Base-by-base conservation (phyloP, 2,113 vertebrate genomes). In the Indicator maculatus region DNA sequence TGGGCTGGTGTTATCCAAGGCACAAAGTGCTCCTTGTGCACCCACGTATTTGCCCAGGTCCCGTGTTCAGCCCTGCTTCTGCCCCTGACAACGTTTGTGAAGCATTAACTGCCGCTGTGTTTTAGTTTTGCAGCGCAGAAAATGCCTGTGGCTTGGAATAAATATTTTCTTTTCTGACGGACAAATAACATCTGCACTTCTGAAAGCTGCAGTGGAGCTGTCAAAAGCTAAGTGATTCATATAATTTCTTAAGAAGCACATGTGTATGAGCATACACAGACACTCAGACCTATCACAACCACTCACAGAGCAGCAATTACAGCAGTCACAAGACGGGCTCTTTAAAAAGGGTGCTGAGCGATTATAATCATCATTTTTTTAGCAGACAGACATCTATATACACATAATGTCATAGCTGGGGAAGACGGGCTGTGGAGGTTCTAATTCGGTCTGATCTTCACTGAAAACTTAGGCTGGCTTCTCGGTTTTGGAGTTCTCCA, bases 91-190 rank as follows among this genome's bases (percentile, higher is more conserved):
- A 91, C 89, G 95, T 93, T 63, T 90, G 82, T 89, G 95, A 97
- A 97, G 95, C 94, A 97, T 96, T 94, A 97, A 86, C 88, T 89
- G 72, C 89, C 86, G 65, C 63, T 95, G 26, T 36, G 85, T 85
- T 97, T 96, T 72, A 85, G 87, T 97, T 93, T 89, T 93, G 96
- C 74, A 64, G 80, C 5, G 12, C 84, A 83, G 93, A 97, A 97
- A 96, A 95, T 96, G 92, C 91, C 90, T 91, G 79, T 96, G 97
- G 93, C 96, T 97, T 33, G 67, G 96, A 97, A 97, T 91, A 97
- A 97, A 97, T 97, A 95, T 97, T 97, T 97, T 97, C 92, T 83
- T 97, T 97, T 91, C 82, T 96, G 95, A 96, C 95, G 96, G 96
- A 97, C 96, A 97, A 97, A 96, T 96, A 97, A 96, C 92, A 97